Evolutionary conservation across 2,888 invertebrate species (phyloP).

Genomic region (Noctuana brunneofusca): DNA sequence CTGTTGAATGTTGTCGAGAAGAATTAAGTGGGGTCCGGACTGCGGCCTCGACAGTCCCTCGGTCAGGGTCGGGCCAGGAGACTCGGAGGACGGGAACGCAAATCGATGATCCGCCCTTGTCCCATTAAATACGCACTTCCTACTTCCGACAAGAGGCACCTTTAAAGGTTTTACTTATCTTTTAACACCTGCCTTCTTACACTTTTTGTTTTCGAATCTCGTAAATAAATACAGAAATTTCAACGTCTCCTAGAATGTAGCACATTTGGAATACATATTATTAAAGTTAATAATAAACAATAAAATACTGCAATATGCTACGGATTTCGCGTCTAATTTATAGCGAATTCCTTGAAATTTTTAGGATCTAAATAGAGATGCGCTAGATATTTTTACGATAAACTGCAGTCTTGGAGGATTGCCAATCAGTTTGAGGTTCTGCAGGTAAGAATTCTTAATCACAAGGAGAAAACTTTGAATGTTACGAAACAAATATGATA

Average conservation of each 20-base stretch:
- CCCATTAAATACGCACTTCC: conserved; percentile 41
- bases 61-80: conserved; percentile 69
- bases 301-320: not conserved
- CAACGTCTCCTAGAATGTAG: not conserved
- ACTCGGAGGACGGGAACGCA: conserved; percentile 42
- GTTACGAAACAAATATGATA: conserved; percentile 11
- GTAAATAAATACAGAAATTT: not conserved
- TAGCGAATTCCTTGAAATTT: conserved; percentile 36
- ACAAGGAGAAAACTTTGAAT: conserved; percentile 4
- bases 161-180: not conserved
- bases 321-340: conserved; percentile 11
- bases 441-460: conserved; percentile 28
- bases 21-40: not conserved
- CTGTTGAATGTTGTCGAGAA: not conserved
- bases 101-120: conserved; percentile 66
- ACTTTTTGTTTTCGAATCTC: not conserved
- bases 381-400: conserved; percentile 48
- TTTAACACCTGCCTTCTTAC: not conserved
- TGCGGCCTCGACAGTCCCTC: conserved; percentile 20
- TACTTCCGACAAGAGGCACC: not conserved
- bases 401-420: conserved; percentile 48
- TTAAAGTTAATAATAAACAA: conserved; percentile 11
- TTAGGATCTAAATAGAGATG: conserved; percentile 41
- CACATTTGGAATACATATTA: too few species aligned
- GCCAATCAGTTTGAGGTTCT: conserved; percentile 42